These are phyloP conservation scores for cattle (Bos taurus) DNA, from an alignment of 2,113 vertebrate species.

Conservation along the genomic window DNA sequence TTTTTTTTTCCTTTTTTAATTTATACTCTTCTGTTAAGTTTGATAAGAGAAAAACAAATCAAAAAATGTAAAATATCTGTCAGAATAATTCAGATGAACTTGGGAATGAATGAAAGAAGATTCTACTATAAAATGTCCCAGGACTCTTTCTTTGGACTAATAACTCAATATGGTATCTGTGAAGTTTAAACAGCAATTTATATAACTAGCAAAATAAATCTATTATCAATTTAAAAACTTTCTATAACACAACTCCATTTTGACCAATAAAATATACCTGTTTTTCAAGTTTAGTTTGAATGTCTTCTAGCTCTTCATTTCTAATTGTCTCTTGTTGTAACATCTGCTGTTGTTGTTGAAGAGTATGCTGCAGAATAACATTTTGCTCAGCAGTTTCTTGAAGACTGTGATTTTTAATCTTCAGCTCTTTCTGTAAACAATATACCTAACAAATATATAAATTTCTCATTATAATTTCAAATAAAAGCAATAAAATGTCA, in stretches of 20 bases:
- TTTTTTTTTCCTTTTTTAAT: neutral
- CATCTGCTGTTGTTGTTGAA: slow-evolving; percentile 93
- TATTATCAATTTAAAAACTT: neutral
- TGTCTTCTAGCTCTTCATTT: slow-evolving; percentile 92
- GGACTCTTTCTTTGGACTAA: neutral
- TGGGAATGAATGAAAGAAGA: slow-evolving; percentile 1
- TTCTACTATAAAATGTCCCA: neutral
- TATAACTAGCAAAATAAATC: neutral
- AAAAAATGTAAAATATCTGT: neutral
- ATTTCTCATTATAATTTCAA: slow-evolving; percentile 57
- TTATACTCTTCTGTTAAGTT: neutral
- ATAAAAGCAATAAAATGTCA: slow-evolving; percentile 33
- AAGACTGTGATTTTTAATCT: slow-evolving; percentile 80
- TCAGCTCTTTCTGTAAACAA: slow-evolving; percentile 89
- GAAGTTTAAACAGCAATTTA: neutral
- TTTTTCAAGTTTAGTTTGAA: slow-evolving; percentile 87
- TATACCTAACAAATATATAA: slow-evolving; percentile 81
- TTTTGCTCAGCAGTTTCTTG: slow-evolving; percentile 87
- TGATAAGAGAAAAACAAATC: neutral
- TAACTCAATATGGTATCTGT: neutral
- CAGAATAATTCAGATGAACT: slow-evolving; percentile 28
- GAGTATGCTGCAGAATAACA: slow-evolving; percentile 86
- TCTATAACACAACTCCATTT: slow-evolving; percentile 23
- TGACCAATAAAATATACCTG: slow-evolving; percentile 80
- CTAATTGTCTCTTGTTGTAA: slow-evolving; percentile 89